Evolutionary conservation across 2,888 invertebrate species (phyloP), one percentile per base, ranked within the genome.

Genomic region (Brenthis daphne): DNA sequence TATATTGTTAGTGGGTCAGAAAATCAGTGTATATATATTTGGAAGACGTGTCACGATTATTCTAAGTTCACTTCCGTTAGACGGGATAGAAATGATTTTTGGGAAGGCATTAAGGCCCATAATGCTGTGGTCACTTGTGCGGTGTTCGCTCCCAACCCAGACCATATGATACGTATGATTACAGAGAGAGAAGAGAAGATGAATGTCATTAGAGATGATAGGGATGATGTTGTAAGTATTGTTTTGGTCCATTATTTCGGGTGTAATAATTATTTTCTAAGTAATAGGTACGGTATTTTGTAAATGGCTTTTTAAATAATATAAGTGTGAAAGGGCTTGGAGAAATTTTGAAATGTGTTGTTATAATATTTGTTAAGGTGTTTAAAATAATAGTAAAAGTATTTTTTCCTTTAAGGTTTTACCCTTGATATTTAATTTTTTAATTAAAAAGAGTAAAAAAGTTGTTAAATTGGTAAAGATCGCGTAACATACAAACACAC

Each of bases 1-100:
- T 99, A 98, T 85, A 98, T 99, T 58, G 96, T 99, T 0, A 98
- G 98, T 82, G 99, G 99, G 0, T 99, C 99, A 0, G 99, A 99
- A 82, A 99, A 99, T 90, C 97, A 98, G 81, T 98, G 98, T 87
- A 97, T 99, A 77, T 99, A 99, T 84, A 96, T 99, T 67, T 99
- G 99, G 99, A 98, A 98, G 89, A 99, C 99, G 0, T 96, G 97
- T 85, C 98, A 99, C 80, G 99, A 99, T 82, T 98, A 98, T 84
- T 96, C 98, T 2, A 98, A 98, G 90, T 97, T 99, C 82, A 96
- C 97, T 43, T 98, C 98, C 16, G 96, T 96, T 65, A 93, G 99
- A 63, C 94, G 99, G 58, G 99, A 99, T 85, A 93, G 99, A 57
- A 99, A 99, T 84, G 97, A 98, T 84, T 99, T 97, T 88, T 99